phyloP scores from a whole-genome alignment of 2,113 vertebrate genomes.

The Triplophysa dalaica region DNA sequence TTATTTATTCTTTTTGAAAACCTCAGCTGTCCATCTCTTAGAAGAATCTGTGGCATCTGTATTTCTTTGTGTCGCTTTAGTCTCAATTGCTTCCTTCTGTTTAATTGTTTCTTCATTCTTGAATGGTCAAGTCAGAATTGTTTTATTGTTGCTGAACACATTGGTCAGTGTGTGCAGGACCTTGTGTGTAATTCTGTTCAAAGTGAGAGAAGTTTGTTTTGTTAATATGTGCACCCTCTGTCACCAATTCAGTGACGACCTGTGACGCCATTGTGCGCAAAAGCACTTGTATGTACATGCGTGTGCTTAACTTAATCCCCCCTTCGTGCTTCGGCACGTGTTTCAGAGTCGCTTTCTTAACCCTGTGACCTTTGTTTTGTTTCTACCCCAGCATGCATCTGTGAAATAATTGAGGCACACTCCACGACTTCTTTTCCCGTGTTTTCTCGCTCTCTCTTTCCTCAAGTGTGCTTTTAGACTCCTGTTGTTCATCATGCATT shows the following conservation, averaged over 20 bases:
- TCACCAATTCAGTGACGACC: neutral
- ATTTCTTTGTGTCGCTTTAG: conserved; percentile 5
- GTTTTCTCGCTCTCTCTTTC: too few species aligned
- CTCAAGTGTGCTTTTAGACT: neutral
- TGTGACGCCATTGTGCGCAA: neutral
- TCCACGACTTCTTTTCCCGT: neutral
- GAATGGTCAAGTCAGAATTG: neutral
- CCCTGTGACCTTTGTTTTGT: neutral
- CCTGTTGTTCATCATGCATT: neutral
- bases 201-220: neutral
- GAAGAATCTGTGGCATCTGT: too few species aligned
- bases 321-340: neutral
- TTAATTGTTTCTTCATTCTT: neutral
- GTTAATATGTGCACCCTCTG: neutral
- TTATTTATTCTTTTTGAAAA: neutral
- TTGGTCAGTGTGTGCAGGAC: neutral
- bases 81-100: neutral
- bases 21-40: too few species aligned
- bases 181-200: neutral
- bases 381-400: neutral
- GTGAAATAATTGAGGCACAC: neutral
- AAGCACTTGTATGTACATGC: neutral
- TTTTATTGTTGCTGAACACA: neutral
- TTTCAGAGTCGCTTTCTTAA: neutral
- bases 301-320: neutral